Evolutionary conservation across 2,888 invertebrate genomes (phyloP), one percentile per base, ranked within the genome.

Genomic region (Caenorhabditis sulstoni): DNA sequence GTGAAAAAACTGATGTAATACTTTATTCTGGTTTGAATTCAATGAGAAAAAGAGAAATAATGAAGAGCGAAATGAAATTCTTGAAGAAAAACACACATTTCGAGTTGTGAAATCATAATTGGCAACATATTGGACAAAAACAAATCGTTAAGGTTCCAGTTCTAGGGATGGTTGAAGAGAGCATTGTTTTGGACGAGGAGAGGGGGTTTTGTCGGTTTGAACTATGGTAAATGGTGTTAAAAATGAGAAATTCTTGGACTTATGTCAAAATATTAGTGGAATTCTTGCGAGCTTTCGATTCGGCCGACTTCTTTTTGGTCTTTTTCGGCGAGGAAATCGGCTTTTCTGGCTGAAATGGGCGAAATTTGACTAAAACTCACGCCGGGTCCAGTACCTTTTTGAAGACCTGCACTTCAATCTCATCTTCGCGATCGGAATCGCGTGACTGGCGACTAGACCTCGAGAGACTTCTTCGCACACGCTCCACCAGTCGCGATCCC

Each of bases 401-500:
- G 16, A 64, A 77, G 2, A 79, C 50, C 37, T 81, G 77, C 14
- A 76, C 75, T 29, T 81, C 73, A 58, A 81, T 74, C 47, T 84
- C 82, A 12, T 70, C 76, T 55, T 78, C 76, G 9, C 73, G 59
- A n/a, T 82, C 81, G 11, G 77, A 62, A 47, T 81, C 80, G 1
- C 78, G 64, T 47, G 78, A 79, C 35, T 74, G 77, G 14, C 85
- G 39, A 39, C 84, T 84, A 11, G 84, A 83, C 14, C 85, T 58
- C 4, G 85, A 85, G 12, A 88, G 58, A 62, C 86, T 86, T 50
- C 88, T 71, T 12, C 88, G 83, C 20, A 88, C 88, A 49, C 87
- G 71, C 39, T 88, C 88, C 29, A 88, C 88, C 11, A 88, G 45
- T 11, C 85, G 82, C 8, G 87, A 81, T 41, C 89, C 89, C 89